A percentile compares a stretch with the other conserved stretches of the same genome.
Conservation (phyloP, 2,797 vertebrate species). For the Neomorphus geoffroyi region DNA sequence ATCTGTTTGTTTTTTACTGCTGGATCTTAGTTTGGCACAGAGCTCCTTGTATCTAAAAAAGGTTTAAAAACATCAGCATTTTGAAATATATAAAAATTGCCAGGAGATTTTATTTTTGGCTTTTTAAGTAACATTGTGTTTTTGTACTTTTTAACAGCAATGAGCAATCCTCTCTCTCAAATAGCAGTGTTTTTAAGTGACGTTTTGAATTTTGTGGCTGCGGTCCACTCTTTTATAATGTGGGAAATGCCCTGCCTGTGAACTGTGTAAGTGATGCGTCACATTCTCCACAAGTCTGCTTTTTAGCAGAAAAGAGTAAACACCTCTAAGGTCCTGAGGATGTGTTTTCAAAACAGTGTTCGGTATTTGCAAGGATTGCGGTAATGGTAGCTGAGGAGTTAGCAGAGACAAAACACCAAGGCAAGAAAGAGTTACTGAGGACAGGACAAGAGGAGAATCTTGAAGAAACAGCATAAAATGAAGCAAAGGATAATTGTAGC, state of each 20-base stretch:
- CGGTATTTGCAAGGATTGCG: neutral
- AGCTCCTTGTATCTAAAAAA: neutral
- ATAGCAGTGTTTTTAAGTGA: neutral
- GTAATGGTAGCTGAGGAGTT: neutral
- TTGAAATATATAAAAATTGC: conserved; percentile 46
- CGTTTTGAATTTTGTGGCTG: conserved; percentile 7
- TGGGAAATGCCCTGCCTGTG: conserved; percentile 62
- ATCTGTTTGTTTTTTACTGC: conserved; percentile 56
- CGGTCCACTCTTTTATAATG: neutral
- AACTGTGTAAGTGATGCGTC: conserved; percentile 19
- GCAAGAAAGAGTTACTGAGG: neutral
- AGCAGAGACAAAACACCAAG: neutral
- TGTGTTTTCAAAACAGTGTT: neutral
- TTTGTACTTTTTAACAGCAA: neutral
- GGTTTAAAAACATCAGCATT: conserved; percentile 39
- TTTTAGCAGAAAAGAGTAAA: conserved; percentile 30
- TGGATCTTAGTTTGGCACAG: conserved; percentile 25
- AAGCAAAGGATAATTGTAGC: neutral
- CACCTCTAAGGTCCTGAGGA: neutral
- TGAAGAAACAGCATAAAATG: neutral
- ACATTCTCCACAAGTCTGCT: neutral
- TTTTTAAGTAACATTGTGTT: conserved; percentile 1
- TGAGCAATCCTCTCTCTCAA: conserved; percentile 25
- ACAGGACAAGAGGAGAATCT: neutral
- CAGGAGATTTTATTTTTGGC: conserved; percentile 47